A percentile compares a stretch with the other conserved stretches of the same genome.
Evolutionary conservation across 2,797 vertebrate species (phyloP).

Genomic region (Nyctalus aviator): DNA sequence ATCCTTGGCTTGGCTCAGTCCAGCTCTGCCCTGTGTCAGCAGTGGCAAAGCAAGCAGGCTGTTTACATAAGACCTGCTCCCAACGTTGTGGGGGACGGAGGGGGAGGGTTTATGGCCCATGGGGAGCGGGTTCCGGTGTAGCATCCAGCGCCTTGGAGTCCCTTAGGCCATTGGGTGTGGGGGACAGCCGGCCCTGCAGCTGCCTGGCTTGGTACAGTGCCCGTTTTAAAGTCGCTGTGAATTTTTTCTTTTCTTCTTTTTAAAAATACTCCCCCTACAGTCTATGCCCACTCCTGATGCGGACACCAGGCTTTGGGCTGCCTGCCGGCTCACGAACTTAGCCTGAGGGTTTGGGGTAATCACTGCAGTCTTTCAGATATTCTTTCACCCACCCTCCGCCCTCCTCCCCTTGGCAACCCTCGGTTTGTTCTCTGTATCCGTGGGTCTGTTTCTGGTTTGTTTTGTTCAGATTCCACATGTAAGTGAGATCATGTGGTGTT

Average conservation of each 20-base stretch:
- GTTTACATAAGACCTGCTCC: background rate
- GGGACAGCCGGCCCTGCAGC: background rate
- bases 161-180: too few relatives aligned
- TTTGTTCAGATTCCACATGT: background rate
- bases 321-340: too few relatives aligned
- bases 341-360: background rate
- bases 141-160: background rate
- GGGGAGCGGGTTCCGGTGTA: background rate
- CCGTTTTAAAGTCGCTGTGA: background rate
- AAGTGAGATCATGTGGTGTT: background rate
- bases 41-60: rapidly evolving
- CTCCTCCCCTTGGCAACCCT: background rate
- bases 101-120: too few relatives aligned
- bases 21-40: background rate
- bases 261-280: background rate
- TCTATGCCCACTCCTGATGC: background rate
- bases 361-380: too few relatives aligned
- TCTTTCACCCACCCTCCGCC: background rate
- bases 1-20: background rate
- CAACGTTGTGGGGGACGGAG: rapidly evolving
- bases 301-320: background rate
- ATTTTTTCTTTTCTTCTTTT: background rate
- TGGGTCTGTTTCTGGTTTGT: background rate
- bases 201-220: rapidly evolving
- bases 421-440: background rate